A percentile compares a stretch with the other conserved stretches of the same genome.
These are phyloP conservation scores for Peromyscus nudipes DNA, from an alignment of 2,797 vertebrate genomes.

Conservation along the genomic window DNA sequence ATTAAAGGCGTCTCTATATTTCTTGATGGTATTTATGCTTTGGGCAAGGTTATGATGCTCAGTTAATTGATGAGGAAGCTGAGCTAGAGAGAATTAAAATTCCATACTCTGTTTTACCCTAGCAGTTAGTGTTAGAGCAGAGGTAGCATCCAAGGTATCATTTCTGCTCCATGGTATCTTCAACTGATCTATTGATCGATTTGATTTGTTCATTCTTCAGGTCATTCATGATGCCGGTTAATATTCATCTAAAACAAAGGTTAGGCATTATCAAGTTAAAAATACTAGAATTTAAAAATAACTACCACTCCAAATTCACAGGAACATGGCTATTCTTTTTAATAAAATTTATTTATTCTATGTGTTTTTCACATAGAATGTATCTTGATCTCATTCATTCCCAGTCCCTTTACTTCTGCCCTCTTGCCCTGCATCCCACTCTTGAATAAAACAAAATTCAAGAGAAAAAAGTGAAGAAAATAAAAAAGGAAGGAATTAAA, in stretches of 20 bases:
- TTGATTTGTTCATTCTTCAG: not conserved
- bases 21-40: not conserved
- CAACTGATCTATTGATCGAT: not conserved
- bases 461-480: not conserved
- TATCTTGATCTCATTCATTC: not conserved
- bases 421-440: not conserved
- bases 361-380: not conserved
- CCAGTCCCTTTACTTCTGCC: not conserved
- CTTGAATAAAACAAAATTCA: not conserved
- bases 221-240: not conserved
- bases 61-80: slow-evolving; percentile 50
- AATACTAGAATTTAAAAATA: slow-evolving; percentile 35
- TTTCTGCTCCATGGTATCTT: not conserved
- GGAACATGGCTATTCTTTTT: not conserved
- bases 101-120: not conserved
- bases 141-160: not conserved
- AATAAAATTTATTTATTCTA: not conserved
- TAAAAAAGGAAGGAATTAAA: not conserved
- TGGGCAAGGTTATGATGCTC: not conserved
- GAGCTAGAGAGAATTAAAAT: not conserved
- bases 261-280: not conserved
- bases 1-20: not conserved
- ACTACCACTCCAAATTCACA: not conserved
- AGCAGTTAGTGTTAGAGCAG: not conserved
- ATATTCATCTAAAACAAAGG: not conserved